Conservation (phyloP, 2,888 invertebrate species). For the Dione vanillae region DNA sequence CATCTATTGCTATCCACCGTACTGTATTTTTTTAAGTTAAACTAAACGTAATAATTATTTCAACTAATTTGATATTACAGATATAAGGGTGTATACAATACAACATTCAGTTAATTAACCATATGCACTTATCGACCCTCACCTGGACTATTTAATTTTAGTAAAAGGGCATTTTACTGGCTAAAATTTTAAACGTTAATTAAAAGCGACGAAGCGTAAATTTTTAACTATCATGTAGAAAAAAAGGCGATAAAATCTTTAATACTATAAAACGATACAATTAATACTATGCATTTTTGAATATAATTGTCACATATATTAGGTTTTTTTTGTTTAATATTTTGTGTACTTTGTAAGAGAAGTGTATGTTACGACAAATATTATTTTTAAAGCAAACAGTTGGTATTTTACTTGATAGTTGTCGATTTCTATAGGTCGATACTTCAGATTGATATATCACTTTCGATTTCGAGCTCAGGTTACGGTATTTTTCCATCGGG, state of each 20-base stretch:
- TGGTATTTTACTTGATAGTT: too few relatives aligned
- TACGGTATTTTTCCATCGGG: too few relatives aligned
- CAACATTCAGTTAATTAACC: slow-evolving; percentile 46
- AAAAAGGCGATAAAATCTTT: not conserved
- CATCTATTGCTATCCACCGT: too few relatives aligned
- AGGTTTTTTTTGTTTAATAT: too few relatives aligned
- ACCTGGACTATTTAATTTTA: slow-evolving; percentile 45
- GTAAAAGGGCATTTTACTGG: slow-evolving; percentile 44
- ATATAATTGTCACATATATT: too few relatives aligned
- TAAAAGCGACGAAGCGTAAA: slow-evolving; percentile 37
- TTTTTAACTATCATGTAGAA: slow-evolving; percentile 1
- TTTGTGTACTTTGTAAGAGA: too few relatives aligned
- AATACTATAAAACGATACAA: not conserved
- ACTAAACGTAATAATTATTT: not conserved
- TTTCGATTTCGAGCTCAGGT: too few relatives aligned
- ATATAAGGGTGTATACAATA: not conserved
- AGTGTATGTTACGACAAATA: too few relatives aligned
- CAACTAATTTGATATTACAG: not conserved
- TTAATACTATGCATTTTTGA: not conserved
- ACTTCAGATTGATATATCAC: too few relatives aligned
- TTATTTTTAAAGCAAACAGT: too few relatives aligned
- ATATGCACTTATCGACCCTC: slow-evolving; percentile 44
- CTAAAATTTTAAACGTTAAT: slow-evolving; percentile 42
- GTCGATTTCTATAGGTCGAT: too few relatives aligned
- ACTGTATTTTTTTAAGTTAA: too few relatives aligned